Evolutionary conservation across 2,113 vertebrate genomes (phyloP).

Genomic region (Chaetorhynchus papuensis): DNA sequence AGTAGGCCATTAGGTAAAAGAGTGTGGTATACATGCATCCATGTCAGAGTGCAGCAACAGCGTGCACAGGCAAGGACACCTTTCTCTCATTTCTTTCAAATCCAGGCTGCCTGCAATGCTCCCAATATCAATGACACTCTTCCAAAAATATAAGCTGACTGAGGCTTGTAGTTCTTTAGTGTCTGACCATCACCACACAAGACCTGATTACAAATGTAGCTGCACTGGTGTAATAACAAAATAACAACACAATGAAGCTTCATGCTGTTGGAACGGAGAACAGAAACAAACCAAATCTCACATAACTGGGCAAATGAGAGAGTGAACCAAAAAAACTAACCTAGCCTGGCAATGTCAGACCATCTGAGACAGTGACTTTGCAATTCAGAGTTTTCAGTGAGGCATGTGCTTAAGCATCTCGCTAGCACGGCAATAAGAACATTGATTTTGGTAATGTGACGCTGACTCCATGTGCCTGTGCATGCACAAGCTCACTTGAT

Average conservation of each 20-base stretch:
- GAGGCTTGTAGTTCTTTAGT: neutral
- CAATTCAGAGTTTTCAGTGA: neutral
- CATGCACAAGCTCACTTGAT: neutral
- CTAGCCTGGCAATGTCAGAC: neutral
- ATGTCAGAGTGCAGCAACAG: neutral
- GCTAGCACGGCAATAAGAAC: neutral
- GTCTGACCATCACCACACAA: neutral
- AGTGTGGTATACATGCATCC: neutral
- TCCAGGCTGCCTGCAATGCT: neutral
- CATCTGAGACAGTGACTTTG: neutral
- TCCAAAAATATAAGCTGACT: neutral
- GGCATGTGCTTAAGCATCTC: neutral
- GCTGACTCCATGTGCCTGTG: fast-evolving
- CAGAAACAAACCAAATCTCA: neutral
- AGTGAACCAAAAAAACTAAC: neutral
- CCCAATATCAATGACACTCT: neutral
- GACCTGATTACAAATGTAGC: neutral
- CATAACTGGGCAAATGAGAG: neutral
- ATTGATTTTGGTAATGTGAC: neutral
- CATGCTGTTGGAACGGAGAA: neutral
- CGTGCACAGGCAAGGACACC: neutral
- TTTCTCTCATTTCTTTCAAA: neutral
- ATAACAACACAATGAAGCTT: neutral
- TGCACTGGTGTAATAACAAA: neutral
- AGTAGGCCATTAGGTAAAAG: neutral